Evolutionary conservation across 92 coral and sea anemone species (phyloP).

Genomic region (Metridium senile): DNA sequence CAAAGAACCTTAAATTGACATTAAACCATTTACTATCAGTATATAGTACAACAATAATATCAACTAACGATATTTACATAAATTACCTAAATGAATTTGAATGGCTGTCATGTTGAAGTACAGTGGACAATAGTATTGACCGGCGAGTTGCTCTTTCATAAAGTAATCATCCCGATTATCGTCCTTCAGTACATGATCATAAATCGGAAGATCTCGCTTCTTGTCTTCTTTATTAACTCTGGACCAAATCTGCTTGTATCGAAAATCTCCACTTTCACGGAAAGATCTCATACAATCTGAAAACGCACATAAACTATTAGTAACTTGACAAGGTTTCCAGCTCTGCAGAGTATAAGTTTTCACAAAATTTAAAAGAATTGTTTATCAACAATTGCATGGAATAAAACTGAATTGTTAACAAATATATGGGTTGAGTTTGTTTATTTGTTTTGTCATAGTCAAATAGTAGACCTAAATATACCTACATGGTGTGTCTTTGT

Average conservation of each 20-base stretch:
- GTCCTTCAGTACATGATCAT: background rate
- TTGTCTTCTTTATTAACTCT: constrained; percentile 14
- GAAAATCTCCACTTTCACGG: constrained; percentile 7
- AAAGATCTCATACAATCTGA: constrained; percentile 41
- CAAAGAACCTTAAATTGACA: constrained; percentile 13
- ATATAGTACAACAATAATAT: background rate
- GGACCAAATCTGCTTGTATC: constrained; percentile 23
- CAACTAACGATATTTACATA: background rate
- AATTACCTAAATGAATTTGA: constrained; percentile 37
- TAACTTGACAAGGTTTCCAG: background rate
- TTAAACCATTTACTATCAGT: background rate
- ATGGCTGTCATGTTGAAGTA: constrained; percentile 27
- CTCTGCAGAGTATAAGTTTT: background rate
- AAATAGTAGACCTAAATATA: too few species aligned
- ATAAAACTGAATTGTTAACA: too few species aligned
- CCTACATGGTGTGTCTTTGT: constrained; percentile 68
- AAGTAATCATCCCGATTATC: constrained; percentile 16
- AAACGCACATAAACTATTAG: too few species aligned
- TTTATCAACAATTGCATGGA: too few species aligned
- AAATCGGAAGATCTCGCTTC: background rate
- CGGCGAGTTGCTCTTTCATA: background rate
- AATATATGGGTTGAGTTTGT: too few species aligned
- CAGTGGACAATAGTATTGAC: background rate
- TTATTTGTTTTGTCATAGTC: too few species aligned
- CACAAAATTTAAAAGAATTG: too few species aligned